These are phyloP conservation scores for Hydra vulgaris DNA, from an alignment of 30 jellyfish, hydroid and myxozoan species.

Conservation along the genomic window DNA sequence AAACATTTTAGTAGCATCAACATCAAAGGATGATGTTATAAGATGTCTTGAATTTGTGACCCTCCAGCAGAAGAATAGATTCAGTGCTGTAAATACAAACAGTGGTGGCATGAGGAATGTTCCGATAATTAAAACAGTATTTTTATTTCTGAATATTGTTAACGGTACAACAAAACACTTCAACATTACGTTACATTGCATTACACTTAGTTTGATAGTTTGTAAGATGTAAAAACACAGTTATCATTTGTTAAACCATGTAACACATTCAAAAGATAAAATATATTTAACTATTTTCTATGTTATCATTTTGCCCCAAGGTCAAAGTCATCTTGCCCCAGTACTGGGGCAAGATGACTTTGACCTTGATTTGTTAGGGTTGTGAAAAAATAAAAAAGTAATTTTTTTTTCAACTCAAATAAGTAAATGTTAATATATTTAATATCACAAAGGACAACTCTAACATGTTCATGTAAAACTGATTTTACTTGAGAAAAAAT, in stretches of 20 bases:
- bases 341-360: not conserved
- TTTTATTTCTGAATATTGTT: too few relatives aligned
- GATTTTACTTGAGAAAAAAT: not conserved
- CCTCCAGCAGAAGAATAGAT: too few relatives aligned
- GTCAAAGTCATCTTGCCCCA: not conserved
- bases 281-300: not conserved
- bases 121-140: too few relatives aligned
- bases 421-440: not conserved
- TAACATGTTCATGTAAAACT: not conserved
- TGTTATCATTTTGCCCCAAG: not conserved
- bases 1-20: too few relatives aligned
- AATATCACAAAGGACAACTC: not conserved
- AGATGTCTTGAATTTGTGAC: too few relatives aligned
- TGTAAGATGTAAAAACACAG: not conserved
- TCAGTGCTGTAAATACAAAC: too few relatives aligned
- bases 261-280: not conserved
- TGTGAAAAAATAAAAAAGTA: not conserved
- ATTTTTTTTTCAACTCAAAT: too few relatives aligned
- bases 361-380: not conserved
- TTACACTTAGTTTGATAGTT: not conserved
- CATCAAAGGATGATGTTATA: too few relatives aligned
- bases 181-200: not conserved
- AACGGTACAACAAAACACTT: not conserved
- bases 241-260: not conserved
- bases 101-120: too few relatives aligned